Evolutionary conservation across 2,888 invertebrate species (phyloP).

Genomic region (Nomada ruficornis): DNA sequence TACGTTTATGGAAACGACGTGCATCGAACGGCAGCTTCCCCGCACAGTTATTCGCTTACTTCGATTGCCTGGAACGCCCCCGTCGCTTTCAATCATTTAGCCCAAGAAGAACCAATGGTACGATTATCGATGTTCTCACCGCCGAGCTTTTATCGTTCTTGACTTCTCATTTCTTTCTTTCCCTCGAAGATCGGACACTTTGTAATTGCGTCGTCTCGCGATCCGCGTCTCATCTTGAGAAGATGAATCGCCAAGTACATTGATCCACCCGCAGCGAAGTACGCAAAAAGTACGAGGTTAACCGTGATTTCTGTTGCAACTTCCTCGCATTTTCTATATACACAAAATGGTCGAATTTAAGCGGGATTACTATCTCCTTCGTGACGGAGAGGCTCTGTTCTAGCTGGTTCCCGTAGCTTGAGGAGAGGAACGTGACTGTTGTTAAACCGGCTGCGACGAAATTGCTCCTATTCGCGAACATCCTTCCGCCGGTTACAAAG

Average conservation of each 20-base stretch:
- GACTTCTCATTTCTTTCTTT: too few relatives aligned
- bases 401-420: slow-evolving; percentile 18
- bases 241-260: too few relatives aligned
- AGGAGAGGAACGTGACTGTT: slow-evolving; percentile 68
- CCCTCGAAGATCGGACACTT: neutral
- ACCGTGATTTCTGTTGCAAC: too few relatives aligned
- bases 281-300: too few relatives aligned
- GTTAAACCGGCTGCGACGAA: slow-evolving; percentile 74
- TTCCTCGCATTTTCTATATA: slow-evolving; percentile 7
- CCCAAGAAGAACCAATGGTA: neutral
- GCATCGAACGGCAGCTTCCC: too few relatives aligned
- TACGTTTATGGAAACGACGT: too few relatives aligned
- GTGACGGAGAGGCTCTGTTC: slow-evolving; percentile 35
- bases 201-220: neutral
- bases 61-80: neutral
- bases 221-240: slow-evolving; percentile 21
- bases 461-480: slow-evolving; percentile 77
- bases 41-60: neutral
- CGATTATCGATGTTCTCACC: neutral
- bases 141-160: too few relatives aligned
- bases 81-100: neutral
- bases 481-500: slow-evolving; percentile 78
- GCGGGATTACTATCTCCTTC: slow-evolving; percentile 69
- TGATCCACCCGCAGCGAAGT: too few relatives aligned
- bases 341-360: slow-evolving; percentile 60